These are phyloP conservation scores for Pluvialis apricaria DNA, from an alignment of 2,113 vertebrate species.

Conservation along the genomic window DNA sequence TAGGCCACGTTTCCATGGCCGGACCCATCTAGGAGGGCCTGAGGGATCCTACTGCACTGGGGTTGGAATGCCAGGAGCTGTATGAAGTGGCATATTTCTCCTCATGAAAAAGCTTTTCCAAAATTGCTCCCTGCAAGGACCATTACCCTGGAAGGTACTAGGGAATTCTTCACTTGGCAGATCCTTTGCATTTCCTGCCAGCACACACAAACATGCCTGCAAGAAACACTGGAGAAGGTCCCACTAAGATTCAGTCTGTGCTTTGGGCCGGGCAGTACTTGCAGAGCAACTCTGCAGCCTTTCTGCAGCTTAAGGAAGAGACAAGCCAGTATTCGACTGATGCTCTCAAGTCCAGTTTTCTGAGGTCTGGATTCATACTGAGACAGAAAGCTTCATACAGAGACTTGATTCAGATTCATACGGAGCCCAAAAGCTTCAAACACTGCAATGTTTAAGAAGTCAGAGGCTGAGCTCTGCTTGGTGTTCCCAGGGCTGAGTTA, in stretches of 20 bases:
- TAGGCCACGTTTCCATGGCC: not conserved
- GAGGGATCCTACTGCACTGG: not conserved
- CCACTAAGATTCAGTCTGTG: not conserved
- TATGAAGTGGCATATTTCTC: not conserved
- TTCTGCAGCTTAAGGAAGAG: not conserved
- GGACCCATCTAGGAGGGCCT: not conserved
- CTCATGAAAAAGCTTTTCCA: not conserved
- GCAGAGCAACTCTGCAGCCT: not conserved
- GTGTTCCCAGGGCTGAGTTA: not conserved
- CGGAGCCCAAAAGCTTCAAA: not conserved
- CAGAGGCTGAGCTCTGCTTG: not conserved
- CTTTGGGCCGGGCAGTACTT: not conserved
- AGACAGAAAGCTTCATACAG: not conserved
- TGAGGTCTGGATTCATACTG: not conserved
- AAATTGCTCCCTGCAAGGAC: not conserved
- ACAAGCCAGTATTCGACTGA: not conserved
- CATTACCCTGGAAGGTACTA: not conserved
- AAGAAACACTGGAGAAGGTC: not conserved
- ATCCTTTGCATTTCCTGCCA: not conserved
- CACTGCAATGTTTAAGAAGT: not conserved
- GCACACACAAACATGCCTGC: accelerated
- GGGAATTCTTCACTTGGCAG: not conserved
- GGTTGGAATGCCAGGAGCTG: not conserved
- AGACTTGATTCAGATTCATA: not conserved
- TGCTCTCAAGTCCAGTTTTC: not conserved